Base-by-base conservation (phyloP, 2,113 vertebrate species). In the Hippopotamus amphibius region DNA sequence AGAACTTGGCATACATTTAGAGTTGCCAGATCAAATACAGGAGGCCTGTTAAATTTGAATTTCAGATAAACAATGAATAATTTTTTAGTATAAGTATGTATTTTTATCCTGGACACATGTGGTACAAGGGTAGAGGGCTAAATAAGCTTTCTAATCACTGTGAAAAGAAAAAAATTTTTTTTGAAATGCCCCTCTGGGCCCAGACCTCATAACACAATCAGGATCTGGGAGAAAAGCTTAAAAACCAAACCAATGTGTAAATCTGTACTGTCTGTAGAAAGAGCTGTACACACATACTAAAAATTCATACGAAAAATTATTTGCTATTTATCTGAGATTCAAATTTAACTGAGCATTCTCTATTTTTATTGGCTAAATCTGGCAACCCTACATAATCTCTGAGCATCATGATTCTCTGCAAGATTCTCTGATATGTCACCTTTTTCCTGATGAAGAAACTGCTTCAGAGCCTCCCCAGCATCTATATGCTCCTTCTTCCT, bases 311-410 rank as follows among this genome's bases (percentile, higher is more conserved):
- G 95, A 55, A 92, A 77, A 95, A 65, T 41, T 28, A 68, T 69
- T 94, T 85, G 46, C 30, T 96, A 28, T 93, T 82, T 79, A 92
- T 95, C 92, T 89, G 88, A 97, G 96, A 95, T 93, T 96, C 96
- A 96, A 65, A 82, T 93, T 93, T 89, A 88, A 82, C 86, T 91
- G 26, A 55, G n/a, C 33, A 85, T 48, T 48, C 46, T 97, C 28
- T 84, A 48, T 81, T 97, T 96, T 86, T 74, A 81, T 69, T 92
- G 85, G 57, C 59, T 90, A 88, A 94, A 81, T 88, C 86, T 85
- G 77, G 71, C 72, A 85, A 90, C 66, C 82, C 11, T 81, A 77
- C 21, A 68, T 71, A 84, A 66, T 91, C 17, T 55, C 33, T 59
- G 92, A 93, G 63, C 21, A 61, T 97, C 48, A 57, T 24, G 69